Percentiles rank a stretch among this genome's conserved stretches.
Evolutionary conservation across 1,140 invertebrate species (phyloP).

Genomic region (Schlechtendalia chinensis): DNA sequence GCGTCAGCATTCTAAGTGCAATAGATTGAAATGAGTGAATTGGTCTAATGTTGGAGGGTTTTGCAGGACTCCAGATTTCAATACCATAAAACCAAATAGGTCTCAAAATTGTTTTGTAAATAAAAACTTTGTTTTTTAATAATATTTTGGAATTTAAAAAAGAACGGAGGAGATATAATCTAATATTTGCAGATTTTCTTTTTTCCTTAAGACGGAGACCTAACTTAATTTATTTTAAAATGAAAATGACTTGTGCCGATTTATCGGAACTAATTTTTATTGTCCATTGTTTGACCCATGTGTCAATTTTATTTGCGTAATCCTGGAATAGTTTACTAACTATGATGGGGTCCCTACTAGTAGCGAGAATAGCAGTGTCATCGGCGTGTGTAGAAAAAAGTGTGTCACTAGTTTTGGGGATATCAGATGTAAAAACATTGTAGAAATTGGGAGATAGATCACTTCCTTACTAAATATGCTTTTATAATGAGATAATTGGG

Average conservation of each 20-base stretch:
- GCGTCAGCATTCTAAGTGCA: too few relatives aligned
- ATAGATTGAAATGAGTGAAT: not conserved
- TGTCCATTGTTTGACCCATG: not conserved
- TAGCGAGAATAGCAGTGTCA: not conserved
- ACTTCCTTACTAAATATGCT: too few relatives aligned
- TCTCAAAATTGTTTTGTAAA: not conserved
- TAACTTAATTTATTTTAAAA: not conserved
- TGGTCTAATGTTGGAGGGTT: too few relatives aligned
- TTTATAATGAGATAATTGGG: too few relatives aligned
- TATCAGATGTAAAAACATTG: too few relatives aligned
- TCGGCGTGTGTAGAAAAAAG: not conserved
- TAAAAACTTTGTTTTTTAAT: not conserved
- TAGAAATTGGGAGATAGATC: too few relatives aligned
- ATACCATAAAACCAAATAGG: not conserved
- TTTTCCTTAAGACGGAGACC: not conserved
- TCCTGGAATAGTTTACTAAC: not conserved
- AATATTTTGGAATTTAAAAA: not conserved
- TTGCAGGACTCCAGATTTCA: too few relatives aligned
- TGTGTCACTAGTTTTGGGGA: too few relatives aligned
- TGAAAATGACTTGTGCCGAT: not conserved
- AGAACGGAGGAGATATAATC: not conserved
- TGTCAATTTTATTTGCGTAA: not conserved
- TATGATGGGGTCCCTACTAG: too few relatives aligned
- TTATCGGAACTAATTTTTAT: too few relatives aligned
- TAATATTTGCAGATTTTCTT: too few relatives aligned